Base-by-base conservation (phyloP, 2,888 invertebrate genomes). In the Cephus runcator region DNA sequence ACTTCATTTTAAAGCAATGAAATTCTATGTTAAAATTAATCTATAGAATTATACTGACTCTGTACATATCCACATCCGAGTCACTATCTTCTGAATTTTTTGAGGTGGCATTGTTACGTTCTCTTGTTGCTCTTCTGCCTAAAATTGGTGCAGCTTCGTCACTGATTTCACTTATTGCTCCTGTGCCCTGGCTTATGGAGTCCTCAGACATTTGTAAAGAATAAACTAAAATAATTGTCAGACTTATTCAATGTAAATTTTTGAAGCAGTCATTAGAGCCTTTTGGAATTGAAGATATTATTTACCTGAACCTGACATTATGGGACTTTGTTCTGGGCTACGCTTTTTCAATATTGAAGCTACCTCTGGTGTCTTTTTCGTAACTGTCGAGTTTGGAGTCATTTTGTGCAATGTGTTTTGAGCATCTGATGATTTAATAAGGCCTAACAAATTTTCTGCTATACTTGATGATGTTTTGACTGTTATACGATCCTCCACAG, bases 11-110 rank as follows among this genome's bases (percentile, higher is more conserved):
- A 1, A 30, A 30, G 4, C 31, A 69, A 15, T 56, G 0, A 56
- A 56, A 56, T 23, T 56, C 23, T 23, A 56, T 56, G 23, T 56
- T 56, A 56, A 23, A 56, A 56, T 56, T 56, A 56, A 56, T 33
- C 15, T 71, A 78, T 69, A 76, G 75, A 34, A 73, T 69, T 75
- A 76, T 83, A 92, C 92, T 92, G 92, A 94, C 93, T 85, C 91
- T 92, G 83, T 92, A 94, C 85, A 93, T 94, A 81, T 96, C 96
- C 93, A 95, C 95, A 90, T 96, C 97, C 0, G 96, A 96, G 83
- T 95, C 95, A 0, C 95, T 96, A 6, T 96, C 96, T 31, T 95
- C 95, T 0, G 95, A 95, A 79, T 94, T 94, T 80, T 91, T 91
- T 3, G 89, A 88, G 35, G 86, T 82, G 1, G 92, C 91, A 79